Conservation (phyloP, 64 coral and sea anemone species). For the Montipora efflorescens region DNA sequence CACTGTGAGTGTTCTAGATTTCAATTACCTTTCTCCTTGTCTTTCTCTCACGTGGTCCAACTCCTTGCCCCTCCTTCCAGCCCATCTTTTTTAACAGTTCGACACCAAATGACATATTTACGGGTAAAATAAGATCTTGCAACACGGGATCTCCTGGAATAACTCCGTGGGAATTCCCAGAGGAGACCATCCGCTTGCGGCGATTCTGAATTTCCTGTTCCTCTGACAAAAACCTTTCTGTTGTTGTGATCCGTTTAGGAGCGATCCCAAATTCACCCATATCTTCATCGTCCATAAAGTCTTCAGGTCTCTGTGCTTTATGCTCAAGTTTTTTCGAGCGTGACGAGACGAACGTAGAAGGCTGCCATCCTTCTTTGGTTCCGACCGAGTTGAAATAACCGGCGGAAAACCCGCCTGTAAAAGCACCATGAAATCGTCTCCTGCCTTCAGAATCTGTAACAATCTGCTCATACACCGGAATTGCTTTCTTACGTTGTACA, state of each 20-base stretch:
- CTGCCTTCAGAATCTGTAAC: conserved; percentile 92
- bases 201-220: conserved; percentile 12
- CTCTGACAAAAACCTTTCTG: conserved; percentile 67
- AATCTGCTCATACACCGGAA: conserved; percentile 92
- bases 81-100: conserved; percentile 96
- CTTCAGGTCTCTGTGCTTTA: conserved; percentile 86
- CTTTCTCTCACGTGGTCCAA: conserved; percentile 89
- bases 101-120: conserved; percentile 85
- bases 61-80: conserved; percentile 96
- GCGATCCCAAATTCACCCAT: conserved; percentile 97
- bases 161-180: conserved; percentile 11
- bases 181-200: background rate
- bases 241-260: conserved; percentile 84
- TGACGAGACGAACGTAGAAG: conserved; percentile 88
- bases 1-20: too few species aligned
- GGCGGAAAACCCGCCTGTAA: conserved; percentile 97
- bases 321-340: conserved; percentile 70
- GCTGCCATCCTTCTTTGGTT: conserved; percentile 96
- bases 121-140: conserved; percentile 86
- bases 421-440: conserved; percentile 98
- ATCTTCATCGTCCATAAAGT: conserved; percentile 99
- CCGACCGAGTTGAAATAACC: conserved; percentile 99
- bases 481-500: conserved; percentile 91
- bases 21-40: conserved; percentile 78
- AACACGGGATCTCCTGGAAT: conserved; percentile 45